Evolutionary conservation across 2,797 vertebrate species (phyloP).

Genomic region (Oreonectes daqikongensis): DNA sequence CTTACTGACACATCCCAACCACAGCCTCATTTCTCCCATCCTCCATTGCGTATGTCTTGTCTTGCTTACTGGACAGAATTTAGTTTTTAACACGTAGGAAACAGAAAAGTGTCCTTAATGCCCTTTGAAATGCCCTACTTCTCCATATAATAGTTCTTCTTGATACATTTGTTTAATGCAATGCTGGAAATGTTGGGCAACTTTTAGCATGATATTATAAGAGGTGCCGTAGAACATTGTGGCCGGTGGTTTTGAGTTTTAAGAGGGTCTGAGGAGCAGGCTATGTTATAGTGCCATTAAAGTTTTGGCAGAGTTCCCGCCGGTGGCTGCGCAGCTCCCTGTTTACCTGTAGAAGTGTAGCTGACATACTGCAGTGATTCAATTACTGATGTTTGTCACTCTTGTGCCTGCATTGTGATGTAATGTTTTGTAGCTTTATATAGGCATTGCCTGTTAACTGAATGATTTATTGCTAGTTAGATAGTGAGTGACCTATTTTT

Average conservation of each 20-base stretch:
- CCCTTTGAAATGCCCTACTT: constrained; percentile 29
- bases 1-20: constrained; percentile 45
- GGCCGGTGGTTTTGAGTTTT: neutral
- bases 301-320: constrained; percentile 30
- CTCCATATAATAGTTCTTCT: constrained; percentile 1
- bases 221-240: neutral
- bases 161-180: no score
- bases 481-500: no score
- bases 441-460: neutral
- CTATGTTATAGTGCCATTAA: constrained; percentile 32
- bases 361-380: neutral
- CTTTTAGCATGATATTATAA: neutral
- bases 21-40: constrained; percentile 48
- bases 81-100: constrained; percentile 14
- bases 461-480: constrained; percentile 6
- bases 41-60: constrained; percentile 1
- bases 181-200: neutral
- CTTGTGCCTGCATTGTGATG: neutral
- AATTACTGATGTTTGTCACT: neutral
- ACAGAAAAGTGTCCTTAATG: constrained; percentile 1
- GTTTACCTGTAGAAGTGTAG: neutral
- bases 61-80: constrained; percentile 31
- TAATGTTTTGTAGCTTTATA: neutral
- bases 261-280: neutral
- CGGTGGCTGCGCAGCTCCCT: neutral